Conservation (phyloP, 2,888 invertebrate genomes). For the Volucella inflata region DNA sequence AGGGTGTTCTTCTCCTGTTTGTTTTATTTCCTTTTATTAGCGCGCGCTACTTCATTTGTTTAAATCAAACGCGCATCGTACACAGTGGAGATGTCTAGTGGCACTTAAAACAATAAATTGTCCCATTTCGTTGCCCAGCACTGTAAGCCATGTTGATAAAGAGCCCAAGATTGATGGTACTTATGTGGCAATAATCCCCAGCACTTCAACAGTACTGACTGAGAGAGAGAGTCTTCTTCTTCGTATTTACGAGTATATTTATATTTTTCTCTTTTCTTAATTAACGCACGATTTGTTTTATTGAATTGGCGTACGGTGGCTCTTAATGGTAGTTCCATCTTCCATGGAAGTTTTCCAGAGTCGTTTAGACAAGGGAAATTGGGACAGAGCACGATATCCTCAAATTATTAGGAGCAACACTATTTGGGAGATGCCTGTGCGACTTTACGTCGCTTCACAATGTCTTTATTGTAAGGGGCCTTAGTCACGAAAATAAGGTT, state of each 20-base stretch:
- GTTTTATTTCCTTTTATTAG: constrained; percentile 8
- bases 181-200: constrained; percentile 44
- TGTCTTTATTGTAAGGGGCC: constrained; percentile 5
- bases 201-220: constrained; percentile 3
- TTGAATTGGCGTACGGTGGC: constrained; percentile 20
- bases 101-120: constrained; percentile 76
- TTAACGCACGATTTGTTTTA: constrained; percentile 73
- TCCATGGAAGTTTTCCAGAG: constrained; percentile 31
- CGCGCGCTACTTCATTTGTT: constrained; percentile 68
- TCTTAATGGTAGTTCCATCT: constrained; percentile 20
- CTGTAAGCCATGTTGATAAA: constrained; percentile 63
- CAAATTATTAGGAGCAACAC: constrained; percentile 34
- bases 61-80: constrained; percentile 68
- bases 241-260: background rate
- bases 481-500: constrained; percentile 70
- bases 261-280: constrained; percentile 40
- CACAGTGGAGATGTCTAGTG: constrained; percentile 57
- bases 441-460: constrained; percentile 11
- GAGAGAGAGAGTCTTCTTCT: background rate
- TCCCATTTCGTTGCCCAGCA: constrained; percentile 62
- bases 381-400: constrained; percentile 65
- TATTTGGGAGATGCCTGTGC: constrained; percentile 3
- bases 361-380: constrained; percentile 62
- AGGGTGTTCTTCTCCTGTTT: background rate
- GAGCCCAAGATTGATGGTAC: constrained; percentile 65